Percentiles rank a stretch among this genome's conserved stretches.
Conservation (phyloP, 1,140 invertebrate species). For the Drosophila nasuta region DNA sequence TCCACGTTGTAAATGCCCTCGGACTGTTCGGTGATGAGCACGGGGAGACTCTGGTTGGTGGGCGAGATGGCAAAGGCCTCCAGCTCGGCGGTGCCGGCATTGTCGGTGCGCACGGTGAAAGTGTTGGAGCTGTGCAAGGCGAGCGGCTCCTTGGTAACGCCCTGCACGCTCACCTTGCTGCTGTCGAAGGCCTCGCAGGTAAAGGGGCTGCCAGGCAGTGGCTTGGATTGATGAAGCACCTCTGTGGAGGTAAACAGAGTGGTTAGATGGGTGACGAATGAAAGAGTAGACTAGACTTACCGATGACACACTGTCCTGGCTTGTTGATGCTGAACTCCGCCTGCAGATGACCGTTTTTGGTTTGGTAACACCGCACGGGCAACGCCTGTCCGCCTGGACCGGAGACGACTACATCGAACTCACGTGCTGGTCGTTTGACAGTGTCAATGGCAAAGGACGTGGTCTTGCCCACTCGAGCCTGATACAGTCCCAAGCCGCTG, state of each 20-base stretch:
- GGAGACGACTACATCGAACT: conserved; percentile 96
- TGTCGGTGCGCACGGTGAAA: conserved; percentile 94
- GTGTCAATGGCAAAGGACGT: conserved; percentile 96
- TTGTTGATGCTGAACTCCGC: conserved; percentile 96
- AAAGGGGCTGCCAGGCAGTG: conserved; percentile 97
- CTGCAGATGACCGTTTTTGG: conserved; percentile 96
- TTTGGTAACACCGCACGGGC: conserved; percentile 97
- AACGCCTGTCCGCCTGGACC: conserved; percentile 95
- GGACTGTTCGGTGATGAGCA: conserved; percentile 91
- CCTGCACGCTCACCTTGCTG: conserved; percentile 90
- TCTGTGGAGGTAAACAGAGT: conserved; percentile 85
- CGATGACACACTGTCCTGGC: conserved; percentile 89
- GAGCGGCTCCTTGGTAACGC: conserved; percentile 91
- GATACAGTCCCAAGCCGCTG: conserved; percentile 92
- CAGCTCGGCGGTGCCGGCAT: conserved; percentile 95
- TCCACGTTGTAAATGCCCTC: conserved; percentile 92
- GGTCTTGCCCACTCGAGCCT: conserved; percentile 91
- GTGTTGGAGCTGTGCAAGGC: conserved; percentile 93
- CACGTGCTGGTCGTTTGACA: conserved; percentile 92
- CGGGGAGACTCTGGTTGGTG: conserved; percentile 93
- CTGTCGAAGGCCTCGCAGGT: conserved; percentile 97
- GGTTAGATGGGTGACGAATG: background rate
- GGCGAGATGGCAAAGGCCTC: conserved; percentile 95
- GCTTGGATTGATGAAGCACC: conserved; percentile 95
- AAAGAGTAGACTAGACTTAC: conserved; percentile 74